Conservation (phyloP, 2,113 vertebrate genomes). For the Rhinogobius similis region DNA sequence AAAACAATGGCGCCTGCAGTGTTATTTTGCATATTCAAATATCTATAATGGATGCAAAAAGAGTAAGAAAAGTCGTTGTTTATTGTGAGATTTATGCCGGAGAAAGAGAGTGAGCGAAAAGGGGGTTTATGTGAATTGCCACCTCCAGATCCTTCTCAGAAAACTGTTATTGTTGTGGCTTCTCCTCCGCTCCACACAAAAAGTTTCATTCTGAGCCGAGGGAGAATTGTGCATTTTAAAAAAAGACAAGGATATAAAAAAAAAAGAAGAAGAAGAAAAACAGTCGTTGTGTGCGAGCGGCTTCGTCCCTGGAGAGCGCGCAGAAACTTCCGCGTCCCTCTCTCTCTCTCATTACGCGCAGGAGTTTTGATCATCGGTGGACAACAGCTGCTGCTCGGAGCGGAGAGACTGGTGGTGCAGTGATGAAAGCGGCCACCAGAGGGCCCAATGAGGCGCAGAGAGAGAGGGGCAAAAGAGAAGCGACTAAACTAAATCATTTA, state of each 20-base stretch:
- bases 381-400: constrained; percentile 69
- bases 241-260: constrained; percentile 9
- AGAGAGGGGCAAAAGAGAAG: neutral
- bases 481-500: no score
- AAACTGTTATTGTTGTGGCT: constrained; percentile 74
- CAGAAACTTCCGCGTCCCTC: constrained; percentile 53
- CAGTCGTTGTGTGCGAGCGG: constrained; percentile 39
- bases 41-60: neutral
- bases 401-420: constrained; percentile 47
- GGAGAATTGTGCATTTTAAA: constrained; percentile 59
- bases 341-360: constrained; percentile 53
- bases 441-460: constrained; percentile 55
- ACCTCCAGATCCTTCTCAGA: constrained; percentile 72
- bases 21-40: neutral
- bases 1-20: neutral
- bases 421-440: constrained; percentile 69
- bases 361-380: constrained; percentile 66
- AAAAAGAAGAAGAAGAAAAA: constrained; percentile 48
- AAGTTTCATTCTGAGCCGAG: constrained; percentile 75
- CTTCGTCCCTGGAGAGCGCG: constrained; percentile 54
- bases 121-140: constrained; percentile 66
- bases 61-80: neutral
- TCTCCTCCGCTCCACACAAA: constrained; percentile 64
- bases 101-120: neutral
- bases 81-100: neutral